Percentiles rank a stretch among this genome's conserved stretches.
Evolutionary conservation across 2,797 vertebrate genomes (phyloP).

Genomic region (Sebastes glaucus): DNA sequence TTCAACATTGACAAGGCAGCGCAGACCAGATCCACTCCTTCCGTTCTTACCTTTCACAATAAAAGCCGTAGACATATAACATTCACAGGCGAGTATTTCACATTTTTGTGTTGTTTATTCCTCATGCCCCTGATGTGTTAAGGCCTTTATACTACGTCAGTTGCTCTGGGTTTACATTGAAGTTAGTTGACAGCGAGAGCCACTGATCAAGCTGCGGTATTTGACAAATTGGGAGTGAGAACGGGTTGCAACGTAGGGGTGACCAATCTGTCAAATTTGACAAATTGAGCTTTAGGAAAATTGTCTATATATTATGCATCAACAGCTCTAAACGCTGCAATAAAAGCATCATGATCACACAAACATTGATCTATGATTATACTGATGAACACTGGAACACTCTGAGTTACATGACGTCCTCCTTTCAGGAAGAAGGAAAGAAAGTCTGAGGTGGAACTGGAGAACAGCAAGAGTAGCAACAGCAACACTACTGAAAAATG

Average conservation of each 20-base stretch:
- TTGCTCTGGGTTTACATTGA: too few species aligned
- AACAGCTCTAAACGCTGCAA: neutral
- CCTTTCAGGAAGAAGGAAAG: neutral
- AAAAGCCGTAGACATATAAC: too few species aligned
- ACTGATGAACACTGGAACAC: constrained; percentile 38
- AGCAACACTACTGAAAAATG: neutral
- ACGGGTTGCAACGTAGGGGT: neutral
- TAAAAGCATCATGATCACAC: neutral
- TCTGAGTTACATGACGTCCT: neutral
- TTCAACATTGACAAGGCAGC: too few species aligned
- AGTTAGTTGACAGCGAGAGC: too few species aligned
- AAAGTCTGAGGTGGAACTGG: neutral
- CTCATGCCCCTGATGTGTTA: too few species aligned
- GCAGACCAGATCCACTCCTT: too few species aligned
- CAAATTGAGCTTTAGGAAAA: neutral
- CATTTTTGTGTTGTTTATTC: too few species aligned
- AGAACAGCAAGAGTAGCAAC: neutral
- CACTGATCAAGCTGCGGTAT: too few species aligned
- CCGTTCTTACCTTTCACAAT: too few species aligned
- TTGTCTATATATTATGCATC: neutral
- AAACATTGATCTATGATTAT: neutral
- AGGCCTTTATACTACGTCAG: too few species aligned
- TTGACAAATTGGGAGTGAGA: too few species aligned
- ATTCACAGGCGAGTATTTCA: too few species aligned
- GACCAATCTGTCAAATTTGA: neutral